Percentiles rank a stretch among this genome's conserved stretches.
Evolutionary conservation across 2,888 invertebrate species (phyloP).

Genomic region (Horisme vitalbata): DNA sequence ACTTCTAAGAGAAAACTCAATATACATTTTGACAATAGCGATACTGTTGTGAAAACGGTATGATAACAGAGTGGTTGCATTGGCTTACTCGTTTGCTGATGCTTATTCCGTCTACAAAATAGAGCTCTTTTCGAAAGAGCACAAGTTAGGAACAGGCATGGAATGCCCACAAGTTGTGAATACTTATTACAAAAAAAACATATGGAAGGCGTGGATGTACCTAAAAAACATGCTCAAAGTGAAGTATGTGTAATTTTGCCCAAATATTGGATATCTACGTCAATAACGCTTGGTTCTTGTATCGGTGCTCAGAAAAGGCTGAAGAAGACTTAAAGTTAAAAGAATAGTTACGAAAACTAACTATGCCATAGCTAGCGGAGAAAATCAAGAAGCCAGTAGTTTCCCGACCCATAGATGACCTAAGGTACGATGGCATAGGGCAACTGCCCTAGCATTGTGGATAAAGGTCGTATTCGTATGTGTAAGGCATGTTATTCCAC

Average conservation of each 20-base stretch:
- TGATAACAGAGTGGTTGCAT: constrained; percentile 2
- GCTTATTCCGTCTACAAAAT: background rate
- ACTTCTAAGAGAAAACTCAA: too few species aligned
- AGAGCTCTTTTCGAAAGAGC: background rate
- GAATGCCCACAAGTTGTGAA: background rate
- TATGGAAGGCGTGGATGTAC: background rate
- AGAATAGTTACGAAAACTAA: too few species aligned
- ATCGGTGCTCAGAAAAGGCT: too few species aligned
- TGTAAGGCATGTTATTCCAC: too few species aligned
- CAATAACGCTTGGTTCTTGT: too few species aligned
- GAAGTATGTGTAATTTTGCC: background rate
- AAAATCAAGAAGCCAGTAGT: too few species aligned
- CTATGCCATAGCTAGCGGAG: too few species aligned
- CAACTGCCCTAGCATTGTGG: background rate
- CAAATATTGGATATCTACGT: background rate
- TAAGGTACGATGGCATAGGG: background rate
- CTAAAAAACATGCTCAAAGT: background rate
- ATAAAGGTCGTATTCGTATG: too few species aligned
- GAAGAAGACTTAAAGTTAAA: too few species aligned
- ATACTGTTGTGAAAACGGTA: constrained; percentile 1
- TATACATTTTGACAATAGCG: too few species aligned
- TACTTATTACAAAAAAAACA: background rate
- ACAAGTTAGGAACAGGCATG: background rate
- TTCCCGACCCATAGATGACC: too few species aligned
- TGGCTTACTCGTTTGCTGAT: constrained; percentile 5